A percentile compares a stretch with the other conserved stretches of the same genome.
These are phyloP conservation scores for Falco peregrinus DNA, from an alignment of 2,797 vertebrate species.

Conservation along the genomic window DNA sequence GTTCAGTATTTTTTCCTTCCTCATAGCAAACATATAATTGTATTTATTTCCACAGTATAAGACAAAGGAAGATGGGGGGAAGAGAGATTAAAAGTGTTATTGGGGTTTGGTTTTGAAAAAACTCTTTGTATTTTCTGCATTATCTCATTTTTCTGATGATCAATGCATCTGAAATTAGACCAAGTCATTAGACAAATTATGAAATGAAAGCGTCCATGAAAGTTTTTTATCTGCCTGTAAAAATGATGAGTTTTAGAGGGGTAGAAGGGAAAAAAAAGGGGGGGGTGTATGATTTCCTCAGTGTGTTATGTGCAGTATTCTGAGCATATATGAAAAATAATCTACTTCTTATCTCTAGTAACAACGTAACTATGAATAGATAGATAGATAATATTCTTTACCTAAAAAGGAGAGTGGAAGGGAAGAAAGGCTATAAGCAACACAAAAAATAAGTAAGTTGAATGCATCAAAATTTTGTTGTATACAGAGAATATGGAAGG, in stretches of 20 bases:
- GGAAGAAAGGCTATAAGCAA: background rate
- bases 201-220: background rate
- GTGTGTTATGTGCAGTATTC: background rate
- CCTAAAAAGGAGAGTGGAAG: background rate
- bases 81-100: background rate
- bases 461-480: background rate
- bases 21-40: background rate
- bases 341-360: background rate
- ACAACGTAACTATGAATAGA: background rate
- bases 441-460: background rate
- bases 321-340: background rate
- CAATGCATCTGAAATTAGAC: background rate
- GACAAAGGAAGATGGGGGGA: background rate
- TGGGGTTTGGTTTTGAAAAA: background rate
- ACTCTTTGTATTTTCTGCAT: background rate
- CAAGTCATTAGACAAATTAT: background rate
- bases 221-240: background rate
- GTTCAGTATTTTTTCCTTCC: background rate
- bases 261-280: rapidly evolving
- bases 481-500: background rate
- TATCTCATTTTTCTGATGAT: background rate
- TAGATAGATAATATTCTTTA: background rate
- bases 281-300: background rate
- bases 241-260: background rate
- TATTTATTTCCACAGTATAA: background rate